A percentile compares a stretch with the other conserved stretches of the same genome.
Conservation (phyloP, 2,113 vertebrate species). For the Tursiops truncatus region DNA sequence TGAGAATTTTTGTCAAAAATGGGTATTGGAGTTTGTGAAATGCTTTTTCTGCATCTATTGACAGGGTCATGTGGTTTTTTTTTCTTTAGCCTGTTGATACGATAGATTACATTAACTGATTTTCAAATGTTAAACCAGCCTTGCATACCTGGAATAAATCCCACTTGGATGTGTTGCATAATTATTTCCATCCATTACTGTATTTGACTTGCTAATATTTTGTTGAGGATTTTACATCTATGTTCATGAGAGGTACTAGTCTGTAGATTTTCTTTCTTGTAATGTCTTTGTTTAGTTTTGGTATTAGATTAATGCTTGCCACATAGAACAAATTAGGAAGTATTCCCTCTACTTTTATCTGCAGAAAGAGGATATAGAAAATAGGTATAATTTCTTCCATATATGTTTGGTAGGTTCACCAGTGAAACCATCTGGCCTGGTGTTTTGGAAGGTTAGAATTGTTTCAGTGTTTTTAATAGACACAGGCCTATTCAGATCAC, state of each 20-base stretch:
- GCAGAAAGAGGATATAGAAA: not conserved
- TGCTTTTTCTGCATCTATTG: not conserved
- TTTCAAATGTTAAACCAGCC: not conserved
- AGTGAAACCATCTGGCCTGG: not conserved
- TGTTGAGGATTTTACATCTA: not conserved
- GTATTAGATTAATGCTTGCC: not conserved
- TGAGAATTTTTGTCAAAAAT: not conserved
- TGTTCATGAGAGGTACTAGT: not conserved
- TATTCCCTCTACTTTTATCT: not conserved
- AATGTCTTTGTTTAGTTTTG: not conserved
- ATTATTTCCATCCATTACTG: not conserved
- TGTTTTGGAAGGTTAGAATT: not conserved
- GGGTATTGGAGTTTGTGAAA: not conserved
- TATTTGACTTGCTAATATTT: not conserved
- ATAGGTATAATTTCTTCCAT: not conserved
- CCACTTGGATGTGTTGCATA: too few species aligned
- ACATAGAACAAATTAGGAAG: not conserved
- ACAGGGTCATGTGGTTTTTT: not conserved
- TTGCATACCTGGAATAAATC: not conserved
- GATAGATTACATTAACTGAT: not conserved
- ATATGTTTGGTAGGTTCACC: not conserved
- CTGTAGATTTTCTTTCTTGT: not conserved
- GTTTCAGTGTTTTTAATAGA: not conserved
- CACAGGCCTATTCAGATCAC: not conserved
- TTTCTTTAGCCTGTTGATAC: not conserved